Percentiles rank a stretch among this genome's conserved stretches.
Conservation (phyloP, 2,797 vertebrate genomes). For the Macropodus opercularis region DNA sequence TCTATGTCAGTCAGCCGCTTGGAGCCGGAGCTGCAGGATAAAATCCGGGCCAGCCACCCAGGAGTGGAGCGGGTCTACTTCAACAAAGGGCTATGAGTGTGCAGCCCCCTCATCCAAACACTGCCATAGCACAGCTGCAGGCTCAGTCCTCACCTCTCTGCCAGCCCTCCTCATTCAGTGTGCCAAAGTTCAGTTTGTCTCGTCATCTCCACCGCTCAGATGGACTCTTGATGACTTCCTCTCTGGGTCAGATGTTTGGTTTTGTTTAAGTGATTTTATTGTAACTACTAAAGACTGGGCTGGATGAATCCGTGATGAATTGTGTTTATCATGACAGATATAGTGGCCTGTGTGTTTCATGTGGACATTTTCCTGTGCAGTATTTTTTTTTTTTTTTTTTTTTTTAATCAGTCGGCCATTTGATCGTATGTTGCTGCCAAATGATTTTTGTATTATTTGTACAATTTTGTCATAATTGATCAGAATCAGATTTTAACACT, state of each 20-base stretch:
- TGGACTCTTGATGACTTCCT: constrained; percentile 37
- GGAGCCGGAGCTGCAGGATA: constrained; percentile 93
- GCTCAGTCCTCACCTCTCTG: constrained; percentile 47
- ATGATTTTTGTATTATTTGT: constrained; percentile 42
- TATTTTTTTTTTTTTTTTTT: too few species aligned
- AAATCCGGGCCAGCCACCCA: constrained; percentile 85
- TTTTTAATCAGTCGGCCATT: constrained; percentile 39
- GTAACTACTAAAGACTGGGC: constrained; percentile 42
- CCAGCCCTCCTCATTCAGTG: constrained; percentile 73
- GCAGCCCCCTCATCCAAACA: constrained; percentile 51
- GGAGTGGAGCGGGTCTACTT: constrained; percentile 92
- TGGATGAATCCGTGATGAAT: constrained; percentile 46
- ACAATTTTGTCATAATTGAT: constrained; percentile 23
- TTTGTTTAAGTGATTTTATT: constrained; percentile 61
- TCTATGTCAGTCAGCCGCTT: constrained; percentile 91
- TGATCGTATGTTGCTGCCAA: constrained; percentile 43
- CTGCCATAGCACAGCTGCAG: constrained; percentile 65
- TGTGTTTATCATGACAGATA: constrained; percentile 35
- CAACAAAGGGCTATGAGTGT: constrained; percentile 95
- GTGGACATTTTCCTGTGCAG: constrained; percentile 40
- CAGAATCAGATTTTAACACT: constrained; percentile 28
- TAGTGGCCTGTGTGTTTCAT: constrained; percentile 46
- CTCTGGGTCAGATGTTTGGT: constrained; percentile 47
- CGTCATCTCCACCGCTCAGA: constrained; percentile 55
- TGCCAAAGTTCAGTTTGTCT: constrained; percentile 83